phyloP scores from a whole-genome alignment of 1,140 invertebrate species.

The Heliothis virescens region DNA sequence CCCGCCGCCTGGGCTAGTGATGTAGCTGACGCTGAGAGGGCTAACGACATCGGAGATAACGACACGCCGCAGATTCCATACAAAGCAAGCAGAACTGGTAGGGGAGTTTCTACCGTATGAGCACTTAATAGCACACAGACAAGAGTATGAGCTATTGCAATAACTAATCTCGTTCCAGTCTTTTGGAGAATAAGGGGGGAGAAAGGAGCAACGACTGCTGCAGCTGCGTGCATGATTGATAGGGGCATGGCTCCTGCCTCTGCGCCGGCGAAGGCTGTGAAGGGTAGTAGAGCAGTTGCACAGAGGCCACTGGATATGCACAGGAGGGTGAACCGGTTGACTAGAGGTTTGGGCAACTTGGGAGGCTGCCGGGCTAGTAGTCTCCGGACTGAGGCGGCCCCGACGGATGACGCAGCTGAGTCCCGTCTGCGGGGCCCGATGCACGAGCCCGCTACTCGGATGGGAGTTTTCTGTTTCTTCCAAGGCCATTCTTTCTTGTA shows the following conservation, averaged over 20 bases:
- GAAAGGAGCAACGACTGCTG: slow-evolving; percentile 88
- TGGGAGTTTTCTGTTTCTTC: slow-evolving; percentile 69
- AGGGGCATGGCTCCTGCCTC: slow-evolving; percentile 85
- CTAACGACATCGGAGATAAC: slow-evolving; percentile 86
- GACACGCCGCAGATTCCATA: slow-evolving; percentile 89
- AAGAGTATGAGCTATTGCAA: slow-evolving; percentile 66
- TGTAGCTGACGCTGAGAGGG: slow-evolving; percentile 85
- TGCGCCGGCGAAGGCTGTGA: slow-evolving; percentile 78
- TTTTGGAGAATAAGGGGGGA: slow-evolving; percentile 86
- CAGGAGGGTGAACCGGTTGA: slow-evolving; percentile 82
- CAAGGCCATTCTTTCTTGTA: slow-evolving; percentile 82
- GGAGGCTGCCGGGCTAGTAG: slow-evolving; percentile 84
- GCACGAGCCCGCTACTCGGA: slow-evolving; percentile 57
- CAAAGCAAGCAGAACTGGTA: slow-evolving; percentile 85
- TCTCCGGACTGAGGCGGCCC: slow-evolving; percentile 89
- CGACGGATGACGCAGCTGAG: slow-evolving; percentile 89
- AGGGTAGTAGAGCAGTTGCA: slow-evolving; percentile 76
- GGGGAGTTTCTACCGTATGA: slow-evolving; percentile 71
- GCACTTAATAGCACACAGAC: slow-evolving; percentile 71
- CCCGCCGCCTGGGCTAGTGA: slow-evolving; percentile 77
- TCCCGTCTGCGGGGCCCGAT: slow-evolving; percentile 86
- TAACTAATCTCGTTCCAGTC: slow-evolving; percentile 69
- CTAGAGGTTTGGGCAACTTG: slow-evolving; percentile 84
- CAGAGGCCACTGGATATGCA: slow-evolving; percentile 84
- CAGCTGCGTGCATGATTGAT: slow-evolving; percentile 86